Evolutionary conservation across 2,888 invertebrate species (phyloP).

Genomic region (Nemotelus pantherinus): DNA sequence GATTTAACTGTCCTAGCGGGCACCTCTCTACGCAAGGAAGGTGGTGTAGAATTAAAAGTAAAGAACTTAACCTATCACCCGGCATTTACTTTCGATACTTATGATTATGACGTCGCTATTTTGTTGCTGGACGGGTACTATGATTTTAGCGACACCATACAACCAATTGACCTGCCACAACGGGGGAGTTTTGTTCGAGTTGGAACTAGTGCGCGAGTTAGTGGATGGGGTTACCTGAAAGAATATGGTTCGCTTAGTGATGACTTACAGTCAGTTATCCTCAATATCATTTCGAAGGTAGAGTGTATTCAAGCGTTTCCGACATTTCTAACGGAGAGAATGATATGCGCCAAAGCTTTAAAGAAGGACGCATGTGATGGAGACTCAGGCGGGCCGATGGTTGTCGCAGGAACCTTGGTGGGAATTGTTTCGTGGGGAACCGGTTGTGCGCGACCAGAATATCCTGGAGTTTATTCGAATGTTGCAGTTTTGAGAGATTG

Average conservation of each 20-base stretch:
- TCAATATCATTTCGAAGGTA: background rate
- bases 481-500: constrained; percentile 7
- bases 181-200: background rate
- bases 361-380: constrained; percentile 28
- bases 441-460: constrained; percentile 18
- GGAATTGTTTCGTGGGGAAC: constrained; percentile 40
- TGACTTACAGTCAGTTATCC: background rate
- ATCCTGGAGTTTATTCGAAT: constrained; percentile 31
- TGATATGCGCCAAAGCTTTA: constrained; percentile 27
- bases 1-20: constrained; percentile 1
- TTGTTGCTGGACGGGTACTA: background rate
- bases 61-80: background rate
- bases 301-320: background rate
- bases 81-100: background rate
- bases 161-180: background rate
- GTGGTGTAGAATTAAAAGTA: background rate
- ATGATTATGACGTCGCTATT: constrained; percentile 15
- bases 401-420: background rate
- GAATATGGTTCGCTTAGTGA: background rate
- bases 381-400: constrained; percentile 41
- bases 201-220: background rate
- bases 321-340: background rate
- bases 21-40: background rate
- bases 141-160: background rate
- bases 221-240: constrained; percentile 18